These are phyloP conservation scores for Furnarius figulus DNA, from an alignment of 2,113 vertebrate genomes.

Conservation along the genomic window DNA sequence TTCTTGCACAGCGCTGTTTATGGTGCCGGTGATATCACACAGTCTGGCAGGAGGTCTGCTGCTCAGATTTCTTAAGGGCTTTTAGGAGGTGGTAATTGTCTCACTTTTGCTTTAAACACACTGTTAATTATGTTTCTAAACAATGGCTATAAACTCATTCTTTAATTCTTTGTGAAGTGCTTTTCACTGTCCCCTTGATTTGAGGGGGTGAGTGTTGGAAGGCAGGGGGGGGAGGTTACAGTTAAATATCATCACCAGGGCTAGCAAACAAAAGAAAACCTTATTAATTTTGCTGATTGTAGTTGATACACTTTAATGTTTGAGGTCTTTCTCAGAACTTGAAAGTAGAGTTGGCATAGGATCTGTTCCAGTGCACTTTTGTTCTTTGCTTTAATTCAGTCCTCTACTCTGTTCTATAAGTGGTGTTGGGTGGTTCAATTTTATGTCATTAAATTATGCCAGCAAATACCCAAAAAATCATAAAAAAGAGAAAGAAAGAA, in stretches of 20 bases:
- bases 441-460: not conserved
- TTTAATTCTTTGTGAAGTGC: not conserved
- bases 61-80: not conserved
- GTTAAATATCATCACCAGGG: not conserved
- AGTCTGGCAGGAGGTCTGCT: slow-evolving; percentile 18
- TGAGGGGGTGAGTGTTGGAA: not conserved
- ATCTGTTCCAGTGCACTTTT: not conserved
- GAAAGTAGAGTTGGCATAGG: not conserved
- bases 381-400: not conserved
- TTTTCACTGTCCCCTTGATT: not conserved
- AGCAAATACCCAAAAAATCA: not conserved
- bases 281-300: not conserved
- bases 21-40: slow-evolving; percentile 12
- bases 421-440: not conserved
- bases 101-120: slow-evolving; percentile 27
- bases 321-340: not conserved
- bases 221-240: not conserved
- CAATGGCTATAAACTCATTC: not conserved
- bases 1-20: not conserved
- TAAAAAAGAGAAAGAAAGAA: not conserved
- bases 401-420: not conserved
- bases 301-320: not conserved
- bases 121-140: slow-evolving; percentile 44
- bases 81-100: slow-evolving; percentile 52
- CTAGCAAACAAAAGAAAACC: not conserved